These are phyloP conservation scores for Mesocricetus auratus DNA, from an alignment of 2,113 vertebrate genomes.

Conservation along the genomic window DNA sequence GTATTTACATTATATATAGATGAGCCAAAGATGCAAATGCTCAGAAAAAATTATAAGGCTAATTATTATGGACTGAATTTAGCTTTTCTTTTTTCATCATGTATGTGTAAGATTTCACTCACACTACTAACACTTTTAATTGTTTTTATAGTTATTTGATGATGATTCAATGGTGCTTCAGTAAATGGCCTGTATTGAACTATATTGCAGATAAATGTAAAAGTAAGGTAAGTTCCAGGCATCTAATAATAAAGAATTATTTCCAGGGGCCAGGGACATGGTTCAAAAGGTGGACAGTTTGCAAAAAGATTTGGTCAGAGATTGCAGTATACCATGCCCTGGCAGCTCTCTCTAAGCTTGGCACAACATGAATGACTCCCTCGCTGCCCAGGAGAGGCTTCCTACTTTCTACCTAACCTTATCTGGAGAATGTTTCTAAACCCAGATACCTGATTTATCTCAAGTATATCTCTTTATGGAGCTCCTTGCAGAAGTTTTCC, in stretches of 20 bases:
- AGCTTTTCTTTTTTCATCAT: slow-evolving; percentile 20
- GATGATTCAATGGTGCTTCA: not conserved
- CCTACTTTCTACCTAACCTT: not conserved
- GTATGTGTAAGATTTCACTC: not conserved
- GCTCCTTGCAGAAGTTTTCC: not conserved
- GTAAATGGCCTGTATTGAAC: not conserved
- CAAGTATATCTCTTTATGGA: not conserved
- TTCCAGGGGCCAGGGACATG: not conserved
- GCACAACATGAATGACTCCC: not conserved
- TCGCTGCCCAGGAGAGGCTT: not conserved
- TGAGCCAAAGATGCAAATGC: not conserved
- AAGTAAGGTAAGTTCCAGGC: not conserved
- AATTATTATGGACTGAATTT: not conserved
- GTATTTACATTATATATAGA: not conserved
- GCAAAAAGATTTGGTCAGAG: not conserved
- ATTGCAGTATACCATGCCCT: not conserved
- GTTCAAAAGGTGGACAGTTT: not conserved
- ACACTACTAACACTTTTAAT: not conserved
- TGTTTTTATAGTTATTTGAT: not conserved
- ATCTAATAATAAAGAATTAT: not conserved
- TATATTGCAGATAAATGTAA: not conserved
- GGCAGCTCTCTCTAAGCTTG: not conserved
- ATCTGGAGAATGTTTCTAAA: no score
- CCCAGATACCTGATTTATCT: not conserved
- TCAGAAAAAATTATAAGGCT: not conserved